A percentile compares a stretch with the other conserved stretches of the same genome.
These are phyloP conservation scores for Carterocephalus palaemon DNA, from an alignment of 2,888 invertebrate genomes.

Conservation along the genomic window DNA sequence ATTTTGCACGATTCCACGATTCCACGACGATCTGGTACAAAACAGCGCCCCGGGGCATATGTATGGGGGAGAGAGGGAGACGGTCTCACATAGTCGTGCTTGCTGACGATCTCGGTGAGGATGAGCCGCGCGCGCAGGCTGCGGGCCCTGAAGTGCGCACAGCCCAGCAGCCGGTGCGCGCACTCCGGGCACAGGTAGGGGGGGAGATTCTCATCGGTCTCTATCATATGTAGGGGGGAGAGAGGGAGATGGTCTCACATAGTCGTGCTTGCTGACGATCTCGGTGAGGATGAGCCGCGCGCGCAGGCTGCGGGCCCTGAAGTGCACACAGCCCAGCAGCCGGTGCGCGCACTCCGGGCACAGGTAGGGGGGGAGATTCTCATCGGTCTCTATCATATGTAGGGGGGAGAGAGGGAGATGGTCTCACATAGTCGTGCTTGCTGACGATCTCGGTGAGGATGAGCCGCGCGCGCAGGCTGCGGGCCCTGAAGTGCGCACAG, in stretches of 20 bases:
- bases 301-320: slow-evolving; percentile 43
- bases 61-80: no score
- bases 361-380: slow-evolving; percentile 47
- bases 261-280: slow-evolving; percentile 39
- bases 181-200: slow-evolving; percentile 56
- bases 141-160: slow-evolving; percentile 40
- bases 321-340: slow-evolving; percentile 39
- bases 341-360: slow-evolving; percentile 56
- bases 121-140: slow-evolving; percentile 44
- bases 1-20: no score
- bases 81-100: slow-evolving; percentile 48
- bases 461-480: slow-evolving; percentile 43
- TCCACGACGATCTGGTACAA: no score
- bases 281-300: slow-evolving; percentile 49
- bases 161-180: slow-evolving; percentile 42
- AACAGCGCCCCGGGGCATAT: no score
- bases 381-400: no score
- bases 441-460: slow-evolving; percentile 46
- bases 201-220: slow-evolving; percentile 50
- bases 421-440: slow-evolving; percentile 47
- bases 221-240: no score
- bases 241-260: no score
- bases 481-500: slow-evolving; percentile 41
- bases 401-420: no score
- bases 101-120: slow-evolving; percentile 44